These are phyloP conservation scores for Herpetotheres cachinnans DNA, from an alignment of 2,113 vertebrate genomes.

Conservation along the genomic window DNA sequence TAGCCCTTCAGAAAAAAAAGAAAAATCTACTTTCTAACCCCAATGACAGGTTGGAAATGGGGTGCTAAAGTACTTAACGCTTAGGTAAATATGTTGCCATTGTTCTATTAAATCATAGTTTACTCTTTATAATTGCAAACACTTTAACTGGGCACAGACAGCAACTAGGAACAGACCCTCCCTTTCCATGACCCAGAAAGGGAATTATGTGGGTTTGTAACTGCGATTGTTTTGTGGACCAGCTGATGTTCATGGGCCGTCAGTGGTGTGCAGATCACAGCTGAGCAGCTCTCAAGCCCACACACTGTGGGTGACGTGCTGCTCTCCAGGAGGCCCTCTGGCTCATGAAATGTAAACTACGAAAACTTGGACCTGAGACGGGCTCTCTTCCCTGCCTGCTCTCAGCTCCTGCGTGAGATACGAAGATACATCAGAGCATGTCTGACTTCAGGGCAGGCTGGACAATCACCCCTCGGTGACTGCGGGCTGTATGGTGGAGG, in stretches of 20 bases:
- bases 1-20: neutral
- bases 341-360: neutral
- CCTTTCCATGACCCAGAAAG: neutral
- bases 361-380: neutral
- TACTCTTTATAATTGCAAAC: neutral
- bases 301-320: neutral
- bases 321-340: neutral
- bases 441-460: neutral
- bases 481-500: neutral
- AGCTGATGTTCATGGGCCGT: neutral
- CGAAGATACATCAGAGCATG: accelerated
- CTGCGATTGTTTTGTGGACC: neutral
- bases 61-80: neutral
- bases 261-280: neutral
- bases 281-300: neutral
- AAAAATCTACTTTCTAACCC: neutral
- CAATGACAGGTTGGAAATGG: neutral
- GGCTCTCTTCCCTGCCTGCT: neutral
- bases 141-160: neutral
- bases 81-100: neutral
- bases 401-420: neutral
- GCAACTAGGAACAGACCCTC: neutral
- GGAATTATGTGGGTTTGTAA: neutral
- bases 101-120: neutral
- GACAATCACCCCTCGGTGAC: neutral